These are phyloP conservation scores for Drosophila mayri DNA, from an alignment of 1,140 invertebrate genomes.

Conservation along the genomic window DNA sequence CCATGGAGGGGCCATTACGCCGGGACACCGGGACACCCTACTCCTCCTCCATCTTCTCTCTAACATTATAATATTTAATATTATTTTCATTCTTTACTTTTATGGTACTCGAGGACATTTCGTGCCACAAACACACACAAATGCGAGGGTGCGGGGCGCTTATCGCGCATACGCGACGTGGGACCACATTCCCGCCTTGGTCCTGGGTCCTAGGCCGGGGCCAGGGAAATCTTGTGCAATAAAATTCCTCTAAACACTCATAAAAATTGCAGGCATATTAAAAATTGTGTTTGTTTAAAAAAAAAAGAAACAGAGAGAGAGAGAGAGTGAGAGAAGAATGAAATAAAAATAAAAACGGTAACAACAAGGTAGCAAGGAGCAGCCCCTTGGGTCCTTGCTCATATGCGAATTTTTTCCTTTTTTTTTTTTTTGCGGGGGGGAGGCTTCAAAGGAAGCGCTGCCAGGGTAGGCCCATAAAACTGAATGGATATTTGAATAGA, in stretches of 20 bases:
- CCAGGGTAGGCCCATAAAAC: conserved; percentile 66
- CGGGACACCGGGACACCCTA: no score
- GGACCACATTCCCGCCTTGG: conserved; percentile 27
- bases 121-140: conserved; percentile 39
- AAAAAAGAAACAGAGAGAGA: conserved; percentile 25
- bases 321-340: conserved; percentile 18
- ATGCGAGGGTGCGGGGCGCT: conserved; percentile 54
- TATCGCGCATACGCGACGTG: conserved; percentile 77
- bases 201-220: conserved; percentile 46
- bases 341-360: conserved; percentile 52
- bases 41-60: not conserved
- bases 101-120: conserved; percentile 79
- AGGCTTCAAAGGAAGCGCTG: conserved; percentile 42
- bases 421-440: not conserved
- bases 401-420: conserved; percentile 66
- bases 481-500: conserved; percentile 84
- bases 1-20: not conserved
- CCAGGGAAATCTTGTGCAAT: conserved; percentile 79
- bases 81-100: conserved; percentile 81
- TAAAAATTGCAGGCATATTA: conserved; percentile 85
- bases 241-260: conserved; percentile 85
- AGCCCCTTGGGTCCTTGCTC: conserved; percentile 48
- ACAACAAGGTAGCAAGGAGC: conserved; percentile 35
- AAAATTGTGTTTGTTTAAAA: conserved; percentile 84
- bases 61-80: conserved; percentile 76